Conservation (phyloP, 2,113 vertebrate species). For the Psittacula cyanocephala region DNA sequence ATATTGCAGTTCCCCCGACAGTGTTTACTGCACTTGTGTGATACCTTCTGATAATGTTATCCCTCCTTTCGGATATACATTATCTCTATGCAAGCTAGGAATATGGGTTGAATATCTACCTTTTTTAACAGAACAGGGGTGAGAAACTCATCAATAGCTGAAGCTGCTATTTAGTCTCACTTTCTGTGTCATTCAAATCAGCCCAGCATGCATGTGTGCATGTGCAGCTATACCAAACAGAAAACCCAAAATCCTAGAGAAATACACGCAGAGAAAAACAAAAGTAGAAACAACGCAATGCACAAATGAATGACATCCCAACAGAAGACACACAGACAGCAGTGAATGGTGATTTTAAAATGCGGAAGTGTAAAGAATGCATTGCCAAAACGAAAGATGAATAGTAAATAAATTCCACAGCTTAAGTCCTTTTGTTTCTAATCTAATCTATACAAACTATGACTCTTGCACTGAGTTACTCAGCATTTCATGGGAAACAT, state of each 20-base stretch:
- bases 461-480: not conserved
- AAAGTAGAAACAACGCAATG: not conserved
- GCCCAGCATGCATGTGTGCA: conserved; percentile 46
- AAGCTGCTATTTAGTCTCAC: not conserved
- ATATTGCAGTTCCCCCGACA: not conserved
- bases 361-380: not conserved
- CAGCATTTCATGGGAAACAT: not conserved
- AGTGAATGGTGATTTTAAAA: not conserved
- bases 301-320: not conserved
- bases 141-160: not conserved
- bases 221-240: not conserved
- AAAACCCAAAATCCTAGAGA: not conserved
- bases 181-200: not conserved
- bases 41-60: conserved; percentile 62
- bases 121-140: not conserved
- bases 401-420: not conserved
- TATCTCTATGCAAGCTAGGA: conserved; percentile 9
- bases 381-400: not conserved
- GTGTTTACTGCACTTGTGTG: conserved; percentile 66
- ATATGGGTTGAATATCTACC: not conserved
- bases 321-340: not conserved
- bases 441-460: not conserved
- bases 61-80: conserved; percentile 37
- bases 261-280: not conserved
- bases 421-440: not conserved